Evolutionary conservation across 2,797 vertebrate genomes (phyloP).

Genomic region (Gymnothorax javanicus): DNA sequence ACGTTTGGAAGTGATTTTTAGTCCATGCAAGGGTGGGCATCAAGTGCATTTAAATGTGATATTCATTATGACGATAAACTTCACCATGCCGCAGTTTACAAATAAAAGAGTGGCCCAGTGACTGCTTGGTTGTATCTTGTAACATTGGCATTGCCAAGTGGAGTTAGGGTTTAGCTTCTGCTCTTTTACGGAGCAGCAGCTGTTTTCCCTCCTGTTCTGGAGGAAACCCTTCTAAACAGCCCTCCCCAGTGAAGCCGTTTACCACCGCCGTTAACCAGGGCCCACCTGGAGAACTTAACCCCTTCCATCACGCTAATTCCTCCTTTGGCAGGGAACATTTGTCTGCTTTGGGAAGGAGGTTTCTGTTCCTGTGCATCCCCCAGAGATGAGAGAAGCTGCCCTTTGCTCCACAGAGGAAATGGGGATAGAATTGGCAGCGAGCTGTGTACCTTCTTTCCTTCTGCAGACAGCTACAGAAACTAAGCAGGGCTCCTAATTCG

Average conservation of each 20-base stretch:
- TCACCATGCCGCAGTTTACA: slow-evolving; percentile 79
- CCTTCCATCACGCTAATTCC: slow-evolving; percentile 60
- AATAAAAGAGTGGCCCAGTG: slow-evolving; percentile 67
- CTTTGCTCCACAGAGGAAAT: slow-evolving; percentile 70
- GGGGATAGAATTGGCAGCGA: slow-evolving; percentile 47
- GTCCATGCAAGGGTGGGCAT: not conserved
- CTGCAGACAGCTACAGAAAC: slow-evolving; percentile 74
- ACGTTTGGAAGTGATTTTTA: not conserved
- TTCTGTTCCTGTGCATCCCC: slow-evolving; percentile 58
- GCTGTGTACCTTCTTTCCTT: slow-evolving; percentile 78
- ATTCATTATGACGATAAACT: slow-evolving; percentile 60
- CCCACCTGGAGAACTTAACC: slow-evolving; percentile 79
- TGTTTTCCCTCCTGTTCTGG: slow-evolving; percentile 87
- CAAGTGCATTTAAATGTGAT: not conserved
- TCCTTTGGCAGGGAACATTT: slow-evolving; percentile 72
- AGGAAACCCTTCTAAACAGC: slow-evolving; percentile 57
- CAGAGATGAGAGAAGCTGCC: slow-evolving; percentile 75
- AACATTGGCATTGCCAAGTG: not conserved
- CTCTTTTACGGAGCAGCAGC: slow-evolving; percentile 81
- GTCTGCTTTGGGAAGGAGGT: slow-evolving; percentile 51
- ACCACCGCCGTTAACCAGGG: not conserved
- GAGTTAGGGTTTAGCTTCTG: slow-evolving; percentile 80
- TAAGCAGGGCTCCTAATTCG: slow-evolving; percentile 73
- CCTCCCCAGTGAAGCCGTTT: not conserved
- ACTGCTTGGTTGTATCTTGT: not conserved